phyloP scores from a whole-genome alignment of 92 coral and sea anemone species.

The Palythoa grandis region DNA sequence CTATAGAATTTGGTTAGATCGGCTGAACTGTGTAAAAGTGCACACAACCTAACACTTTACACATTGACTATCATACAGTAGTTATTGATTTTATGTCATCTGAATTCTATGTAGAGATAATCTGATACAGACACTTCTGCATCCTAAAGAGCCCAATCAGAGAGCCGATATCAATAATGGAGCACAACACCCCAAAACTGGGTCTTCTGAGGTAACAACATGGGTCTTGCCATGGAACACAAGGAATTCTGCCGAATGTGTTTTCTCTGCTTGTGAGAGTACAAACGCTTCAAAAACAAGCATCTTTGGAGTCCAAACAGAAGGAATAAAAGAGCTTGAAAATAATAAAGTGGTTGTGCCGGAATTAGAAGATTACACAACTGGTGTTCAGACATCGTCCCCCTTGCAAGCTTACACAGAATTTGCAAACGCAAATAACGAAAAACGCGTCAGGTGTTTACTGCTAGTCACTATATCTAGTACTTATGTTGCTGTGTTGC shows the following conservation, averaged over 20 bases:
- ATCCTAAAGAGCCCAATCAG: neutral
- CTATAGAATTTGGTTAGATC: too few relatives aligned
- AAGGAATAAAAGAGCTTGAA: neutral
- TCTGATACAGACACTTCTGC: neutral
- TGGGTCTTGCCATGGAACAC: too few relatives aligned
- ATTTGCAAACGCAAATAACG: neutral
- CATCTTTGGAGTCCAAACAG: too few relatives aligned
- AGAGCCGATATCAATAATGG: neutral
- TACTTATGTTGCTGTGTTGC: neutral
- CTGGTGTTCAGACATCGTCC: neutral
- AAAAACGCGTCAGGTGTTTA: neutral
- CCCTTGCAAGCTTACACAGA: neutral
- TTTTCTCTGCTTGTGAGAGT: too few relatives aligned
- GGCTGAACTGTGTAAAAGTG: too few relatives aligned
- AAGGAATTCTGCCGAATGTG: too few relatives aligned
- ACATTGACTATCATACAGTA: neutral
- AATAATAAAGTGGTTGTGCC: neutral
- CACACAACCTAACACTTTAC: neutral
- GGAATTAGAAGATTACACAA: neutral
- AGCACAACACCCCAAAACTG: neutral
- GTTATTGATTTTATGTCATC: neutral
- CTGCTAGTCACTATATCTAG: neutral
- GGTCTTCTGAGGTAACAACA: neutral
- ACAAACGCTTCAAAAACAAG: too few relatives aligned
- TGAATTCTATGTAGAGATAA: neutral